These are phyloP conservation scores for Hystrix cristata DNA, from an alignment of 2,113 vertebrate species.

Conservation along the genomic window DNA sequence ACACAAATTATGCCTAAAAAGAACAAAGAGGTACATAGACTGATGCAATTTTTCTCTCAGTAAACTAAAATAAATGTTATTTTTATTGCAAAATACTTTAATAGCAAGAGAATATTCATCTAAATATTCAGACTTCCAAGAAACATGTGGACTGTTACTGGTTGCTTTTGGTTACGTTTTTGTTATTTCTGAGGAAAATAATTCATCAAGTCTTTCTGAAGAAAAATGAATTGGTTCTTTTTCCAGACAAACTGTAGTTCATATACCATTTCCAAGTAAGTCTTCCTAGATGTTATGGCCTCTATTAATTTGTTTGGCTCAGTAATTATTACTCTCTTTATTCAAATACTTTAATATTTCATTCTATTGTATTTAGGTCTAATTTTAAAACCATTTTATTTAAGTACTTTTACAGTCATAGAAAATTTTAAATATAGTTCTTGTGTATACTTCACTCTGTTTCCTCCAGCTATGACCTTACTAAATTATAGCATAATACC, in stretches of 20 bases:
- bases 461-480: not conserved
- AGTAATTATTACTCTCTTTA: not conserved
- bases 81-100: conserved; percentile 21
- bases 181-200: conserved; percentile 49
- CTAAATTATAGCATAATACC: not conserved
- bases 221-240: conserved; percentile 28
- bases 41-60: conserved; percentile 26
- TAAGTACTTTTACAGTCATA: conserved; percentile 34
- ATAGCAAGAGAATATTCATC: conserved; percentile 6
- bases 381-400: conserved; percentile 41
- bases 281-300: not conserved
- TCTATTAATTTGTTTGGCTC: conserved; percentile 12
- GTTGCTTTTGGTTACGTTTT: not conserved
- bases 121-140: conserved; percentile 58
- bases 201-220: conserved; percentile 49
- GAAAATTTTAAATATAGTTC: not conserved
- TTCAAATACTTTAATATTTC: not conserved
- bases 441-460: not conserved
- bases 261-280: not conserved
- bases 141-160: not conserved
- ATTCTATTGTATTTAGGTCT: not conserved
- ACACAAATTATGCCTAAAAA: conserved; percentile 51
- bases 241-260: not conserved
- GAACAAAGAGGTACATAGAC: not conserved
- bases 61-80: conserved; percentile 28